These are phyloP conservation scores for Metaphire vulgaris DNA, from an alignment of 1,140 invertebrate genomes.

Conservation along the genomic window DNA sequence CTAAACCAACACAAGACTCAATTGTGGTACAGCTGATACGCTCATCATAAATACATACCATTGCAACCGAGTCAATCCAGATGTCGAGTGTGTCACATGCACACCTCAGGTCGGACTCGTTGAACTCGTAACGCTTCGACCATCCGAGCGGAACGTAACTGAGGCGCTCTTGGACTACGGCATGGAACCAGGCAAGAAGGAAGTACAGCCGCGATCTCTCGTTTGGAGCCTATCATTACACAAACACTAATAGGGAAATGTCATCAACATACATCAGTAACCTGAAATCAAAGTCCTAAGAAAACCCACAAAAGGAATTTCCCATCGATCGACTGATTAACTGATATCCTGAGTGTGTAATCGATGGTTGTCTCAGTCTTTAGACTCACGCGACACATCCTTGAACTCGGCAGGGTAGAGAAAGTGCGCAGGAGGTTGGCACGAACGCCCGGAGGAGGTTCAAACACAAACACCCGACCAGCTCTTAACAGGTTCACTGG, in stretches of 20 bases:
- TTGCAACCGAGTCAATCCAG: slow-evolving; percentile 97
- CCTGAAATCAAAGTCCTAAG: background rate
- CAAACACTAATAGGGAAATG: too few species aligned
- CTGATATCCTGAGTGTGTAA: too few species aligned
- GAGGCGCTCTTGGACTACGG: slow-evolving; percentile 93
- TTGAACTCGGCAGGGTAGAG: slow-evolving; percentile 69
- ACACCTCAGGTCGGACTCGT: slow-evolving; percentile 91
- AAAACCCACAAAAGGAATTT: background rate
- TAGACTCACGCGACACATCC: slow-evolving; percentile 54
- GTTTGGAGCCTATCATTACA: slow-evolving; percentile 23
- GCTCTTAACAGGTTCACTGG: slow-evolving; percentile 89
- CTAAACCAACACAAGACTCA: background rate
- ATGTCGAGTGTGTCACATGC: slow-evolving; percentile 98
- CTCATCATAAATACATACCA: slow-evolving; percentile 58
- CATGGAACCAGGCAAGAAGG: slow-evolving; percentile 97
- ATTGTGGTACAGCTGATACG: background rate
- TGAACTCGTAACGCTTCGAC: slow-evolving; percentile 97
- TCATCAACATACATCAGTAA: background rate
- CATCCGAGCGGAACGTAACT: slow-evolving; percentile 94
- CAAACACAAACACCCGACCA: slow-evolving; percentile 94
- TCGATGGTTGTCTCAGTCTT: background rate
- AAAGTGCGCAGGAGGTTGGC: slow-evolving; percentile 94
- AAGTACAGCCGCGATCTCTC: slow-evolving; percentile 95
- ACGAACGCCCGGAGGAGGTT: slow-evolving; percentile 94
- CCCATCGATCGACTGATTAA: too few species aligned